Conservation (phyloP, 2,113 vertebrate genomes). For the Cromileptes altivelis region DNA sequence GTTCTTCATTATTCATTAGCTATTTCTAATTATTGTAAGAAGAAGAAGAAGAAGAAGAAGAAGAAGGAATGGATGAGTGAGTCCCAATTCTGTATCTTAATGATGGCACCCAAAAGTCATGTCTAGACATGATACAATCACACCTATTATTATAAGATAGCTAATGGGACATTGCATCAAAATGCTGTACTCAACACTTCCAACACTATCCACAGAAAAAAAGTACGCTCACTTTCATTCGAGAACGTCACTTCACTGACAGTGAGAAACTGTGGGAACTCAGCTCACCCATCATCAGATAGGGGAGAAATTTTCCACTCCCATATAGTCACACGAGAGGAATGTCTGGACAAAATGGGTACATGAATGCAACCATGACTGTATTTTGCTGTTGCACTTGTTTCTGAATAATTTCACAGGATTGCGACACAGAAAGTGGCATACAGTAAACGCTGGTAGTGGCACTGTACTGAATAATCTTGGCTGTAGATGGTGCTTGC, state of each 20-base stretch:
- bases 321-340: constrained; percentile 77
- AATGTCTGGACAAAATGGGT: constrained; percentile 80
- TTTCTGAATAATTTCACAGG: neutral
- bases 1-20: neutral
- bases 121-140: constrained; percentile 4
- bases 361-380: constrained; percentile 67
- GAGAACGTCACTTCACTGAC: constrained; percentile 9
- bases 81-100: neutral
- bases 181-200: neutral
- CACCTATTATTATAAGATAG: neutral
- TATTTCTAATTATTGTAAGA: neutral
- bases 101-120: neutral
- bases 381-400: neutral
- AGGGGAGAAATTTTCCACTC: constrained; percentile 71
- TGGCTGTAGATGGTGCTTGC: neutral
- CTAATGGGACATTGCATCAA: constrained; percentile 14
- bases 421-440: neutral
- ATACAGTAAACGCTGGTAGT: neutral
- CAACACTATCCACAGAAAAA: neutral
- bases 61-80: neutral
- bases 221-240: neutral
- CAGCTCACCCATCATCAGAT: constrained; percentile 61
- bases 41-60: neutral
- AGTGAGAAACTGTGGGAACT: constrained; percentile 75
- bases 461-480: neutral